Conservation (phyloP, 2,113 vertebrate species). For the Apistogramma diplotaenia region DNA sequence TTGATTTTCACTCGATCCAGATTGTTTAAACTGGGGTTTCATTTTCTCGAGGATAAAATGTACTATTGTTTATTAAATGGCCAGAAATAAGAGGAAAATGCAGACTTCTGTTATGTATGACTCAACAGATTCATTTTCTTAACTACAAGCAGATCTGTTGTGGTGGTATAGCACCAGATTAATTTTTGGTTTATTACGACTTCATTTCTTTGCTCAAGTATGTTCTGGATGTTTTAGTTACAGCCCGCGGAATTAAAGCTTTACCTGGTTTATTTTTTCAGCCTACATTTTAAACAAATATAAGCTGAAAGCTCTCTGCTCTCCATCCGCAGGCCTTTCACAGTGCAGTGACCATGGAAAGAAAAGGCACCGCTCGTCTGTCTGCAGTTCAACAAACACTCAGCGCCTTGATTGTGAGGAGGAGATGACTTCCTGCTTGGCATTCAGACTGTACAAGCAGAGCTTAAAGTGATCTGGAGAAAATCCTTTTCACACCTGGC, state of each 20-base stretch:
- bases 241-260: not conserved
- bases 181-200: not conserved
- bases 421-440: conserved; percentile 11
- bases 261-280: not conserved
- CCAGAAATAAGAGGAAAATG: not conserved
- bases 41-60: not conserved
- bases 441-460: not conserved
- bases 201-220: not conserved
- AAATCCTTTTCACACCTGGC: conserved; percentile 55
- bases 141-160: not conserved
- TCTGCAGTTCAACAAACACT: conserved; percentile 6
- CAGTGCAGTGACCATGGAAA: not conserved
- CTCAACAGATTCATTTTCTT: not conserved
- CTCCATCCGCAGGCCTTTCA: not conserved
- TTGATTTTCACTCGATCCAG: not conserved
- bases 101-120: not conserved
- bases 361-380: not conserved
- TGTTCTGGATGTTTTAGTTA: not conserved
- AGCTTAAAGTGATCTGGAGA: conserved; percentile 21
- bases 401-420: not conserved
- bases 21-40: not conserved
- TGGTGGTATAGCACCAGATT: not conserved
- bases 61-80: not conserved
- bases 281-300: not conserved
- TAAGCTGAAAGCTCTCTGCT: not conserved